Percentiles rank a stretch among this genome's conserved stretches.
Conservation (phyloP, 1,140 invertebrate species). For the Temnothorax curvispinosus region DNA sequence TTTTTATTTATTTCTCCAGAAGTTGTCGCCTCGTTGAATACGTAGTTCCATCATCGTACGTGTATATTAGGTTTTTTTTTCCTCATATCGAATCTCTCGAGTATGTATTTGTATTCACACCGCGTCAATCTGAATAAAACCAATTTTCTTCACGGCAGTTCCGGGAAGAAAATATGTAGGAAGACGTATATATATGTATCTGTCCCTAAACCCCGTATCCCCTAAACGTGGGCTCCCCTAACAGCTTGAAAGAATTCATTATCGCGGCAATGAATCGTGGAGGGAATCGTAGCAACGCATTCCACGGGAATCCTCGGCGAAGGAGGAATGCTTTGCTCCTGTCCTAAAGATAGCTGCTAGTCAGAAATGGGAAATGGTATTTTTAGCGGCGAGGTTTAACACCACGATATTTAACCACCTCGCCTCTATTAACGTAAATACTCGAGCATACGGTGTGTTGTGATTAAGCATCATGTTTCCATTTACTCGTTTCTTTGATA, state of each 20-base stretch:
- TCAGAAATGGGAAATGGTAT: slow-evolving; percentile 60
- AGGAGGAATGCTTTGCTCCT: slow-evolving; percentile 44
- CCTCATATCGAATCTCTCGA: background rate
- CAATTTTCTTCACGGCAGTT: background rate
- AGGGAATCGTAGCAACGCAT: slow-evolving; percentile 36
- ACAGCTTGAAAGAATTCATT: slow-evolving; percentile 29
- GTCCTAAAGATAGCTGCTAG: slow-evolving; percentile 50
- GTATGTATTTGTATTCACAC: background rate
- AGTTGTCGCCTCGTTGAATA: background rate
- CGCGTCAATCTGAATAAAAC: background rate
- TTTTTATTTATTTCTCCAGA: background rate
- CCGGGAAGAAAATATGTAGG: background rate
- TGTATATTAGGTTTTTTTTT: background rate
- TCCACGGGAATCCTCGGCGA: slow-evolving; percentile 34
- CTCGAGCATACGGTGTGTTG: background rate
- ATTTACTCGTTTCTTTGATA: background rate
- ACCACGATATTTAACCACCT: slow-evolving; percentile 35
- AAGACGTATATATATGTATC: background rate
- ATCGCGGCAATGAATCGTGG: slow-evolving; percentile 10
- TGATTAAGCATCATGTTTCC: background rate
- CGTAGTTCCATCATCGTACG: background rate
- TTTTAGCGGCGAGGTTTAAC: slow-evolving; percentile 63
- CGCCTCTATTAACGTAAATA: slow-evolving; percentile 54
- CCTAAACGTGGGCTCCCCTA: background rate
- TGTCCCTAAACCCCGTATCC: background rate